Evolutionary conservation across 2,113 vertebrate genomes (phyloP).

Genomic region (Eclectus roratus): DNA sequence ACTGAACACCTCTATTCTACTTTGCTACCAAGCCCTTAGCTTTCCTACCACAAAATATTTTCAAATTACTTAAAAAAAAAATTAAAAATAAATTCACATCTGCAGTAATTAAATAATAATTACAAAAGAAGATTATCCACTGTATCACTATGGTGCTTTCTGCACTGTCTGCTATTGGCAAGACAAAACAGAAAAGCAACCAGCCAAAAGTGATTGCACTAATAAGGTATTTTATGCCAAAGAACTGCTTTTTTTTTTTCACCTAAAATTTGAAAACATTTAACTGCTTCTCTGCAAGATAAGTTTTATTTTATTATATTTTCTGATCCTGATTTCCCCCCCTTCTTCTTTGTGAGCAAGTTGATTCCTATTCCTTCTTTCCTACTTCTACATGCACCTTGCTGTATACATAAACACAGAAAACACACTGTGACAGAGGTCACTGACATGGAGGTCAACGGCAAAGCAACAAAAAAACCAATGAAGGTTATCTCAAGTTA

Average conservation of each 20-base stretch:
- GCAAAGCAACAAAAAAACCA: not conserved
- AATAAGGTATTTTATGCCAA: not conserved
- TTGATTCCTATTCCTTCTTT: not conserved
- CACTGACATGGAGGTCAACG: not conserved
- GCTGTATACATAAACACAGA: not conserved
- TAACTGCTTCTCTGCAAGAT: not conserved
- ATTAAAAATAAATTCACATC: not conserved
- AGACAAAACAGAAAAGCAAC: not conserved
- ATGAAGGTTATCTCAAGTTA: not conserved
- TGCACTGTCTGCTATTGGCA: not conserved
- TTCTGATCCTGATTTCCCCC: rapidly evolving
- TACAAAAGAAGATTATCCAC: not conserved
- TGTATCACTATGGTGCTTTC: not conserved
- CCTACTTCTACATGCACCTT: not conserved
- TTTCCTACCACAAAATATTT: not conserved
- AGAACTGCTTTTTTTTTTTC: not conserved
- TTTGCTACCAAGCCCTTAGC: not conserved
- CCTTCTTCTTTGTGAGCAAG: not conserved
- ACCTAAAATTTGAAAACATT: not conserved
- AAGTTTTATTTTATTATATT: not conserved
- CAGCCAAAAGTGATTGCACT: not conserved
- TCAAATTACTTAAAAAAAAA: not conserved
- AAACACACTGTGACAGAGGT: not conserved
- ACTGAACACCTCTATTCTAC: not conserved
- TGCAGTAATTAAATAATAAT: not conserved